phyloP scores from a whole-genome alignment of 2,888 invertebrate species.

The Eilema griseolum region DNA sequence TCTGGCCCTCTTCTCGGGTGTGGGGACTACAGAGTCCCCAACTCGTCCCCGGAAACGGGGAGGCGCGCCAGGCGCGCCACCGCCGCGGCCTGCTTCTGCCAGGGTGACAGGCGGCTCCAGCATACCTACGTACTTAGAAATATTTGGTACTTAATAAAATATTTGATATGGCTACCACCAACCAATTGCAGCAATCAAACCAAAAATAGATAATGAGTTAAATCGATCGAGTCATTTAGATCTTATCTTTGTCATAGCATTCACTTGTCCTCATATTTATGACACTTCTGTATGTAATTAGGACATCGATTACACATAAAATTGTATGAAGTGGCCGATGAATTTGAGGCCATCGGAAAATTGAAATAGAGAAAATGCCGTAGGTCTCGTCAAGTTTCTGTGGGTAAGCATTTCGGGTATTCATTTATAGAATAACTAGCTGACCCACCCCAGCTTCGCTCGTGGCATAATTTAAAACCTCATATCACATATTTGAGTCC shows the following conservation, averaged over 20 bases:
- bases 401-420: neutral
- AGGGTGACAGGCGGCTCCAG: no score
- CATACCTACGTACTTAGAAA: neutral
- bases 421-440: no score
- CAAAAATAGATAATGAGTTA: conserved; percentile 11
- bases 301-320: conserved; percentile 27
- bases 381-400: neutral
- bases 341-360: neutral
- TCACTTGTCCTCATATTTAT: conserved; percentile 36
- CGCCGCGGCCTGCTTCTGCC: no score
- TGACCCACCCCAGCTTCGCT: no score
- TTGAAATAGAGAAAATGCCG: neutral
- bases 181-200: conserved; percentile 10
- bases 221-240: conserved; percentile 42
- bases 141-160: neutral
- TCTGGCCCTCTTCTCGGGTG: no score
- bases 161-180: neutral
- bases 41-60: no score
- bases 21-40: no score
- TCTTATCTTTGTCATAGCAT: conserved; percentile 33
- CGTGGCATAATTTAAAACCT: no score
- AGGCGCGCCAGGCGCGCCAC: no score
- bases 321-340: neutral
- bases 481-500: no score
- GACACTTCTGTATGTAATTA: conserved; percentile 39